Evolutionary conservation across 1,140 invertebrate species (phyloP), one percentile per base, ranked within the genome.

Genomic region (Periplaneta americana): DNA sequence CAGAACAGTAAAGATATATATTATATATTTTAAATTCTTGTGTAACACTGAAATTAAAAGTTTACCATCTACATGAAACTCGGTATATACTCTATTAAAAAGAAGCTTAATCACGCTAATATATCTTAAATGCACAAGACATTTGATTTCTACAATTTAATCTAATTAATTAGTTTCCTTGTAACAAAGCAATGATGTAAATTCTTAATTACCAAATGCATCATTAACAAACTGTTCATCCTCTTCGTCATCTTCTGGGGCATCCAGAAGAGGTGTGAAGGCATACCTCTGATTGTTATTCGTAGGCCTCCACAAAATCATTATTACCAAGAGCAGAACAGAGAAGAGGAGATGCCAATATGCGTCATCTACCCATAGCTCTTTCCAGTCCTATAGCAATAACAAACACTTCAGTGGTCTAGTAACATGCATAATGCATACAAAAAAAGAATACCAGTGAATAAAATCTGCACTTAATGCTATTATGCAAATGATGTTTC

Each of bases 221-320:
- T 97, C 95, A 86, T 94, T 95, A 66, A 96, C 93, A 86, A 96
- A 92, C 82, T 94, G 92, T 86, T 96, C 95, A 84, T 96, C 93
- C 86, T 95, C 95, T 48, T 95, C 94, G 82, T 94, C 92, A 83
- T 95, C 95, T 86, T 97, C 96, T 17, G 94, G 91, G 86, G 95
- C 93, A 89, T 98, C 97, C 11, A 98, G 88, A 32, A 98, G 89
- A 74, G 97, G 96, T 13, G 96, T 97, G 89, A 98, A 98, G 5
- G 97, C 97, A 89, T 98, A 98, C 83, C 96, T 91, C 89, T 98
- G 97, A 89, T 98, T 98, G 87, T 98, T 98, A 86, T 96, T 96
- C 5, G 96, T 96, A 8, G 97, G 97, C 83, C 97, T 89, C 97
- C 97, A 98, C 37, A 98, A 90, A 82, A 98, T 92, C 95, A 98